A percentile compares a stretch with the other conserved stretches of the same genome.
Conservation (phyloP, 2,113 vertebrate species). For the Eurystomus gularis region DNA sequence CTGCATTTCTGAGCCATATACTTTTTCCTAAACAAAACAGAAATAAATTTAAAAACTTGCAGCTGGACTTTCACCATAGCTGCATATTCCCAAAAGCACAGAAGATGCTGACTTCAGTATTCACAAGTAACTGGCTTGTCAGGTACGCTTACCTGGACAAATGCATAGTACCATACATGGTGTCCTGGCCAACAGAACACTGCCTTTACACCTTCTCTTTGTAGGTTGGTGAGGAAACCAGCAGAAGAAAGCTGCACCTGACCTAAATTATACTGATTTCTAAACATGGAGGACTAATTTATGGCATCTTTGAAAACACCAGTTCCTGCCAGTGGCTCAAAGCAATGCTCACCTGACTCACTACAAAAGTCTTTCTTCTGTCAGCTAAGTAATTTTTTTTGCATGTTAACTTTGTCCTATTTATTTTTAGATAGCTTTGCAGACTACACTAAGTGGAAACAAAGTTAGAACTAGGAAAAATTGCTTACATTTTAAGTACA, state of each 20-base stretch:
- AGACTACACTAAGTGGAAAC: neutral
- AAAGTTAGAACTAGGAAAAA: neutral
- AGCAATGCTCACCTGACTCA: neutral
- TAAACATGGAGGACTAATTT: neutral
- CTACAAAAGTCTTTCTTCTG: neutral
- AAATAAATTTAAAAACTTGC: neutral
- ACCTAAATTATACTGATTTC: neutral
- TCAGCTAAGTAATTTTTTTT: neutral
- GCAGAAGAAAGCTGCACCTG: neutral
- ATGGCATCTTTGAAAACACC: neutral
- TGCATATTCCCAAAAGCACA: neutral
- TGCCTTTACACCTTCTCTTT: neutral
- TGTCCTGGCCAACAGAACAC: neutral
- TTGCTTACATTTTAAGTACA: neutral
- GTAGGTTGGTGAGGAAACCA: neutral
- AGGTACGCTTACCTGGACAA: neutral
- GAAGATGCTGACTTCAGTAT: neutral
- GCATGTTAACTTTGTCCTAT: neutral
- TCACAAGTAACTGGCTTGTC: neutral
- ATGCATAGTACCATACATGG: accelerated
- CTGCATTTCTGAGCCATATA: neutral
- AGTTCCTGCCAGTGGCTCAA: neutral
- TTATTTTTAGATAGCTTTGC: neutral
- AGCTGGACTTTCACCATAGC: neutral
- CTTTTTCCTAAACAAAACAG: neutral